Evolutionary conservation across 2,113 vertebrate species (phyloP).

Genomic region (Callospermophilus lateralis): DNA sequence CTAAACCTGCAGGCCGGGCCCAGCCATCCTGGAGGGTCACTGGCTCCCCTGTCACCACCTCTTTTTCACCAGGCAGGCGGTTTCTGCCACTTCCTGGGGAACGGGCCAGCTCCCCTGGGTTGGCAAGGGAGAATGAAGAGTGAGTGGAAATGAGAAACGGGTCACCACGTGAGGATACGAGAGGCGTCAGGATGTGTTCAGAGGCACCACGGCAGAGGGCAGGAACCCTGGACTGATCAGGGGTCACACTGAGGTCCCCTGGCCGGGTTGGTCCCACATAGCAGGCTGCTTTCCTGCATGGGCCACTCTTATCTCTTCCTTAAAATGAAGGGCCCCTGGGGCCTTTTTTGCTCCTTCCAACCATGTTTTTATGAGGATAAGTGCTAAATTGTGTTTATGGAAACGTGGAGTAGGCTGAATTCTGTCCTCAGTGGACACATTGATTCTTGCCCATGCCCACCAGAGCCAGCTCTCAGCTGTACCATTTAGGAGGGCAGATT

Average conservation of each 20-base stretch:
- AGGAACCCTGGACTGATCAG: accelerated
- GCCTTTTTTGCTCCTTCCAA: background rate
- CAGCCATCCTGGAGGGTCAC: accelerated
- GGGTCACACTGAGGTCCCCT: accelerated
- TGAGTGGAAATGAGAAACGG: background rate
- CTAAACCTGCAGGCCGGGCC: background rate
- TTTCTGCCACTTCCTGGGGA: background rate
- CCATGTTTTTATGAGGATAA: background rate
- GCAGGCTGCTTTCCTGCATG: background rate
- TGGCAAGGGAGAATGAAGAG: background rate
- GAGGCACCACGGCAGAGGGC: accelerated
- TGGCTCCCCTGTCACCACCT: no score
- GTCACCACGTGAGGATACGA: background rate
- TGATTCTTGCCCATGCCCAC: background rate
- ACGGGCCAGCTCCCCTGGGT: no score
- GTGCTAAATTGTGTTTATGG: background rate
- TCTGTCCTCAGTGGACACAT: background rate
- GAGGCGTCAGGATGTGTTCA: background rate
- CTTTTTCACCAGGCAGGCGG: background rate
- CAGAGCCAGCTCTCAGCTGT: background rate
- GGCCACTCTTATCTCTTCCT: background rate
- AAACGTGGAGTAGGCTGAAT: background rate
- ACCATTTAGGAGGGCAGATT: background rate
- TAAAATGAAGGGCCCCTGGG: background rate
- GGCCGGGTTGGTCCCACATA: background rate